Conservation (phyloP, 2,888 invertebrate genomes). For the Argynnis bischoffii region DNA sequence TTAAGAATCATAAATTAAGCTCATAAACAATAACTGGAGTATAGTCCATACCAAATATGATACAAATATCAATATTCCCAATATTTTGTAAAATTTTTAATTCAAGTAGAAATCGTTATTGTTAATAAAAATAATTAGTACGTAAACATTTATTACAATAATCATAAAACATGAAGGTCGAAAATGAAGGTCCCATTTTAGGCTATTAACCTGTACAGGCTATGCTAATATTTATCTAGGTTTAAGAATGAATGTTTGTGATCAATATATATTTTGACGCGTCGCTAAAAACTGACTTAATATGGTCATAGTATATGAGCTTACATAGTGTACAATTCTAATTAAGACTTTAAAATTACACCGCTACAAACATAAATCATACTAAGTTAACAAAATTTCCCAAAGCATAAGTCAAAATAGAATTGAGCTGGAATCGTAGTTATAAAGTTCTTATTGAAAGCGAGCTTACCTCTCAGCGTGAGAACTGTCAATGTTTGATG, state of each 20-base stretch:
- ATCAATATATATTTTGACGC: background rate
- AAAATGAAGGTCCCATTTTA: background rate
- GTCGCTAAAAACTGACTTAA: background rate
- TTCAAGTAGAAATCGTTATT: too few relatives aligned
- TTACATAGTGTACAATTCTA: too few relatives aligned
- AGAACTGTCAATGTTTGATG: conserved; percentile 81
- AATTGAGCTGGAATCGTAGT: conserved; percentile 4
- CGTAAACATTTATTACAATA: too few relatives aligned
- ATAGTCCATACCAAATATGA: too few relatives aligned
- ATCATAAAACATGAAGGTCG: background rate
- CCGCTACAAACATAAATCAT: background rate
- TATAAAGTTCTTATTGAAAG: conserved; percentile 19
- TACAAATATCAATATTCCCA: too few relatives aligned
- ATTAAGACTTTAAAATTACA: too few relatives aligned
- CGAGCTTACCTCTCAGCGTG: conserved; percentile 72
- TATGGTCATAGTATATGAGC: too few relatives aligned
- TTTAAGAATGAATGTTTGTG: background rate
- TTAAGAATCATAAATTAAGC: too few relatives aligned
- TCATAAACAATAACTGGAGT: too few relatives aligned
- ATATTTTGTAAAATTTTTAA: too few relatives aligned
- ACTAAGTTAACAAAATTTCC: background rate
- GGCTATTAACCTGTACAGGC: background rate
- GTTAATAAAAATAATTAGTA: too few relatives aligned
- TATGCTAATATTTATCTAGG: conserved; percentile 11
- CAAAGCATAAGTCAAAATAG: background rate